Conservation (phyloP, 2,888 invertebrate genomes). For the Nymphalis c-album region DNA sequence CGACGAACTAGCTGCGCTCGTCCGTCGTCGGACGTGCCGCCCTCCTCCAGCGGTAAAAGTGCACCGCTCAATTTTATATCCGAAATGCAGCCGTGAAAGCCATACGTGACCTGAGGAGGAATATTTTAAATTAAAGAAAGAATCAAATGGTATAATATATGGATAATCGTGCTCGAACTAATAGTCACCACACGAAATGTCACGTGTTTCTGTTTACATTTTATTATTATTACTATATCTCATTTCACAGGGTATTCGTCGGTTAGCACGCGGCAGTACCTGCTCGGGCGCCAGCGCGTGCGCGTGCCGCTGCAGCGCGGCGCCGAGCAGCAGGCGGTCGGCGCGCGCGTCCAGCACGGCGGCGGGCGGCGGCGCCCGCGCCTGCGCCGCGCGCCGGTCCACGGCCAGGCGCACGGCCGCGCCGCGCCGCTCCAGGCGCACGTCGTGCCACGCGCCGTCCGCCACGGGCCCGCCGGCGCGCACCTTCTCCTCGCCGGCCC, state of each 20-base stretch:
- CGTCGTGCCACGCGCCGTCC: slow-evolving; percentile 86
- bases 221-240: too few relatives aligned
- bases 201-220: too few relatives aligned
- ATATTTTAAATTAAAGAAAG: not conserved
- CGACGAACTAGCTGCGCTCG: slow-evolving; percentile 62
- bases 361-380: slow-evolving; percentile 84
- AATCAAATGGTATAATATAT: too few relatives aligned
- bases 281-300: slow-evolving; percentile 82
- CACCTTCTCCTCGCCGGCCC: slow-evolving; percentile 93
- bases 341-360: slow-evolving; percentile 91
- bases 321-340: slow-evolving; percentile 92
- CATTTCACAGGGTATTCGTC: too few relatives aligned
- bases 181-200: too few relatives aligned
- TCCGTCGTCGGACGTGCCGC: slow-evolving; percentile 60
- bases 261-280: slow-evolving; percentile 42
- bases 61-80: slow-evolving; percentile 90
- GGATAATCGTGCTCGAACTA: too few relatives aligned
- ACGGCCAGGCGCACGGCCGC: slow-evolving; percentile 89
- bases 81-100: slow-evolving; percentile 95
- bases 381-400: slow-evolving; percentile 91
- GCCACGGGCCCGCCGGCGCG: slow-evolving; percentile 81
- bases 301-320: slow-evolving; percentile 89
- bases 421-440: slow-evolving; percentile 90
- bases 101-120: slow-evolving; percentile 85
- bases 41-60: slow-evolving; percentile 85